Evolutionary conservation across 2,113 vertebrate species (phyloP).

Genomic region (Dasyornis broadbenti): DNA sequence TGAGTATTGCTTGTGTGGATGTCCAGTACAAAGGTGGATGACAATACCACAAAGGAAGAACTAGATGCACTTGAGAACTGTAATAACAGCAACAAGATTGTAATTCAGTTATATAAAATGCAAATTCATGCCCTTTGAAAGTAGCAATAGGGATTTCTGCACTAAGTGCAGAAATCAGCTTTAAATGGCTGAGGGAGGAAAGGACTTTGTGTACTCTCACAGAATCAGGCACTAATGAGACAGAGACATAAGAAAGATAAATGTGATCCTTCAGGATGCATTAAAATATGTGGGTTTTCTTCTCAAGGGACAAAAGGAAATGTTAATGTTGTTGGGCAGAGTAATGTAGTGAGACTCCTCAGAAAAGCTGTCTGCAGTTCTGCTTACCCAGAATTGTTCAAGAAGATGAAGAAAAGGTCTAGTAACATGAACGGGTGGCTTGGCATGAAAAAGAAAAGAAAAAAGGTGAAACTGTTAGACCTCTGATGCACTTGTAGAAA

Average conservation of each 20-base stretch:
- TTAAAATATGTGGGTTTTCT: not conserved
- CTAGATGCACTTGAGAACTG: not conserved
- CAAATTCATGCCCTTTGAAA: slow-evolving; percentile 8
- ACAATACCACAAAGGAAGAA: not conserved
- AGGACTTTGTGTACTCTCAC: not conserved
- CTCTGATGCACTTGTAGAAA: not conserved
- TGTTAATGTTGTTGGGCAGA: not conserved
- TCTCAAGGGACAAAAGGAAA: not conserved
- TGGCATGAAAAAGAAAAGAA: not conserved
- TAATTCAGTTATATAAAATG: not conserved
- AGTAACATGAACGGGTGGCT: not conserved
- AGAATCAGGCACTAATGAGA: not conserved
- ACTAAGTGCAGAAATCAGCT: not conserved
- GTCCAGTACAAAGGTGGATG: not conserved
- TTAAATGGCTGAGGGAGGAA: not conserved
- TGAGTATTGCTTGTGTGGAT: not conserved
- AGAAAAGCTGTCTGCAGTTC: not conserved
- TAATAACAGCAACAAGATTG: not conserved
- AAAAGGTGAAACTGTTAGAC: not conserved
- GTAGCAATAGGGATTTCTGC: not conserved
- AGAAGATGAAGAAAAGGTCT: not conserved
- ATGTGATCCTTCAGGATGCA: not conserved
- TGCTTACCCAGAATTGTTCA: not conserved
- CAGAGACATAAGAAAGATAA: not conserved
- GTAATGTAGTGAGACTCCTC: not conserved